Base-by-base conservation (phyloP, 23 tunicate genomes). In the Ascidia mentula region DNA sequence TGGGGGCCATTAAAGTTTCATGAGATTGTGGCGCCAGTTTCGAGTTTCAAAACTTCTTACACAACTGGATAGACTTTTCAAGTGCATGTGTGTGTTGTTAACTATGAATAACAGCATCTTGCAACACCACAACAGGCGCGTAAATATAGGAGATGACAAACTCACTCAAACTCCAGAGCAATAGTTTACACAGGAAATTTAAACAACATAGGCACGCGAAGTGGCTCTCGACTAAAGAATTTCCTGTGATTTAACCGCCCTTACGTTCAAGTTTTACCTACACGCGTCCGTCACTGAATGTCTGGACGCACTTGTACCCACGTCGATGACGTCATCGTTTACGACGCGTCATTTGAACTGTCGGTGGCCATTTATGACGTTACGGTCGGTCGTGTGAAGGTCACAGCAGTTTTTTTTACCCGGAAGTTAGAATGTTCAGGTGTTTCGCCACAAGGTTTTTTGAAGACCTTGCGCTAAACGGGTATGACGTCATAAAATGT, bases 241-340 rank as follows among this genome's bases (percentile, higher is more conserved):
- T 53, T 53, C 65, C 28, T 53, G 65, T 53, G 65, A 53, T 53
- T n/a, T 53, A 53, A 53, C 65, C 65, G 24, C 65, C 65, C 65
- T 20, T 9, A 5, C 12, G 65, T 53, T 53, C 24, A 53, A 20
- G 65, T 53, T 53, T 26, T 1, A 53, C 22, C 65, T 20, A 3
- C 65, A 28, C 65, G 1, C 12, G 22, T 26, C 24, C 65, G 22
- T 20, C 65, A 53, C 13, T 28, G 65, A 20, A 53, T 26, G n/a
- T n/a, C n/a, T n/a, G n/a, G n/a, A n/a, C n/a, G n/a, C n/a, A n/a
- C n/a, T n/a, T n/a, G 22, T 53, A 53, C 28, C 24, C 65, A 53
- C 65, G 65, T n/a, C 65, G 12, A 53, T 53, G 65, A 53, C 65
- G 65, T 53, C 65, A 53, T 9, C 12, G 65, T 28, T 26, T 9